These are phyloP conservation scores for Orthosia gothica DNA, from an alignment of 2,888 invertebrate species.

Conservation along the genomic window DNA sequence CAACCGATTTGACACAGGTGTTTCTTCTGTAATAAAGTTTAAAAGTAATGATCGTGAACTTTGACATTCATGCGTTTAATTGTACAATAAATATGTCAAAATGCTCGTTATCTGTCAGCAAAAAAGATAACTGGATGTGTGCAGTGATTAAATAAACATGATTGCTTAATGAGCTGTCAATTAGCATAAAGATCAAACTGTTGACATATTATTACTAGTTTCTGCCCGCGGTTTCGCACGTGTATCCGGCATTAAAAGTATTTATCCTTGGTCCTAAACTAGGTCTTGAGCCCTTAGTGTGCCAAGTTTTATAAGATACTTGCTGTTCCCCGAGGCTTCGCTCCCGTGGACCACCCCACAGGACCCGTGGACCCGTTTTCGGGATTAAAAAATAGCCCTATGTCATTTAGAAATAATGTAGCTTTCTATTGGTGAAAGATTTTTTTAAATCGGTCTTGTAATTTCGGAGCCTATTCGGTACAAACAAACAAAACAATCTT, in stretches of 20 bases:
- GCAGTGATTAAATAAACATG: slow-evolving; percentile 43
- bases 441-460: too few relatives aligned
- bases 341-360: too few relatives aligned
- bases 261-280: neutral
- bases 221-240: neutral
- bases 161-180: slow-evolving; percentile 32
- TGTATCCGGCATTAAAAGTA: neutral
- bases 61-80: slow-evolving; percentile 17
- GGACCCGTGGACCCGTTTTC: too few relatives aligned
- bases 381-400: too few relatives aligned
- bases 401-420: too few relatives aligned
- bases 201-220: slow-evolving; percentile 13
- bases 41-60: slow-evolving; percentile 26
- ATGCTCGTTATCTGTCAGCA: slow-evolving; percentile 25
- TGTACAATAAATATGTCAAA: slow-evolving; percentile 18
- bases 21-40: neutral
- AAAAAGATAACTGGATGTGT: slow-evolving; percentile 23
- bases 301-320: neutral
- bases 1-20: neutral
- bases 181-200: slow-evolving; percentile 27
- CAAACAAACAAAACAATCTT: too few relatives aligned
- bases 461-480: too few relatives aligned
- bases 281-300: neutral
- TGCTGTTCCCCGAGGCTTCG: too few relatives aligned
- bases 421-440: too few relatives aligned